Percentiles rank a stretch among this genome's conserved stretches.
Evolutionary conservation across 2,888 invertebrate genomes (phyloP).

Genomic region (Platerodrilus igneus): DNA sequence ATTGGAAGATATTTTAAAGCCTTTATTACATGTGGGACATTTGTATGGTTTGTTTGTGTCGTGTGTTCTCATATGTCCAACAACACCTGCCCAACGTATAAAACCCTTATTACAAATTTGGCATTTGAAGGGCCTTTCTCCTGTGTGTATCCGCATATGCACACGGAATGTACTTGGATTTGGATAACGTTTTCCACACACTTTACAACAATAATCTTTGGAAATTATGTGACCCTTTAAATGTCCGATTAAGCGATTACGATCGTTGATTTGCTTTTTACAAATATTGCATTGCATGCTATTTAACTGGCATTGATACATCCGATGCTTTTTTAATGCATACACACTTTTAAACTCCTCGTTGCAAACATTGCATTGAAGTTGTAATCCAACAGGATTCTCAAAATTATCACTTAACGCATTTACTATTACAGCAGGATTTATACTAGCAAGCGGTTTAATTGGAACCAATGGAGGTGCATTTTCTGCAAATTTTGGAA

Average conservation of each 20-base stretch:
- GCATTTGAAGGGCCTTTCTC: slow-evolving; percentile 44
- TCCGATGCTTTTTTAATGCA: slow-evolving; percentile 37
- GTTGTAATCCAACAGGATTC: slow-evolving; percentile 29
- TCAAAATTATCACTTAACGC: slow-evolving; percentile 29
- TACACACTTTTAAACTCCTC: slow-evolving; percentile 35
- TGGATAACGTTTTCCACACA: slow-evolving; percentile 45
- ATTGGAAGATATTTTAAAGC: slow-evolving; percentile 43
- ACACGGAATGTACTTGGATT: slow-evolving; percentile 47
- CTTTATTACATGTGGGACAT: slow-evolving; percentile 42
- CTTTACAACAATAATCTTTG: slow-evolving; percentile 44
- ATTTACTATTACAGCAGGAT: slow-evolving; percentile 26
- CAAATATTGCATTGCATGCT: slow-evolving; percentile 42
- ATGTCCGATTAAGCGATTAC: slow-evolving; percentile 41
- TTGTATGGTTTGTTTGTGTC: slow-evolving; percentile 39
- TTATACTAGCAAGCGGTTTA: slow-evolving; percentile 31
- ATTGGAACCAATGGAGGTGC: slow-evolving; percentile 43
- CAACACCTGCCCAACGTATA: slow-evolving; percentile 43
- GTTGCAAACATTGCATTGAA: slow-evolving; percentile 36
- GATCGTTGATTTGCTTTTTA: slow-evolving; percentile 40
- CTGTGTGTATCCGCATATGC: slow-evolving; percentile 60
- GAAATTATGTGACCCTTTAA: slow-evolving; percentile 43
- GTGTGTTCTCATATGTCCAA: slow-evolving; percentile 43
- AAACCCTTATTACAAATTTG: slow-evolving; percentile 44
- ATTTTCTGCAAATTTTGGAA: slow-evolving; percentile 30
- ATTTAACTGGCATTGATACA: slow-evolving; percentile 33